Evolutionary conservation across 2,888 invertebrate species (phyloP).

Genomic region (Himalopsyche tibetana): DNA sequence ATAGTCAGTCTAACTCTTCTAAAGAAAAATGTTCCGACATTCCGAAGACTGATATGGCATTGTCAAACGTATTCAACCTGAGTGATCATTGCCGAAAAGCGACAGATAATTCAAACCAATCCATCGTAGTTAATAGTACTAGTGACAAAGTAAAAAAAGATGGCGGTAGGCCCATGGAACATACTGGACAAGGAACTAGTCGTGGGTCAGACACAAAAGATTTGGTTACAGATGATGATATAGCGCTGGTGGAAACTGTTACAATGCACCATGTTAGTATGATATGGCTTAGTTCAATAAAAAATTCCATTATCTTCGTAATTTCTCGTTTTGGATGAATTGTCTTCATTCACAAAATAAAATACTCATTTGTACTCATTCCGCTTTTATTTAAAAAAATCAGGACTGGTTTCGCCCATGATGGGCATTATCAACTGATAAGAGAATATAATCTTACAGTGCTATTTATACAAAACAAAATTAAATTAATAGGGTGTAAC

Average conservation of each 20-base stretch:
- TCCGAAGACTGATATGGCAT: not conserved
- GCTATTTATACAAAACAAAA: no score
- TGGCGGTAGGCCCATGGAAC: not conserved
- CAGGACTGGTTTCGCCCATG: no score
- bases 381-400: no score
- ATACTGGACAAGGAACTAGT: no score
- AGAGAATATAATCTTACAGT: no score
- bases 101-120: not conserved
- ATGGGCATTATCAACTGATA: no score
- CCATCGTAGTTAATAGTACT: not conserved
- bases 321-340: no score
- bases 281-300: not conserved
- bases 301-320: no score
- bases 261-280: not conserved
- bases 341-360: no score
- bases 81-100: no score
- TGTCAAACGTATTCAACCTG: not conserved
- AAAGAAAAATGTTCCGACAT: not conserved
- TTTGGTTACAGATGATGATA: not conserved
- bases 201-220: not conserved
- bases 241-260: not conserved
- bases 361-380: no score
- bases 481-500: no score
- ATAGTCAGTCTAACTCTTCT: conserved; percentile 12
- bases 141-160: not conserved